Percentiles rank a stretch among this genome's conserved stretches.
Evolutionary conservation across 2,797 vertebrate genomes (phyloP).

Genomic region (Eospalax fontanierii): DNA sequence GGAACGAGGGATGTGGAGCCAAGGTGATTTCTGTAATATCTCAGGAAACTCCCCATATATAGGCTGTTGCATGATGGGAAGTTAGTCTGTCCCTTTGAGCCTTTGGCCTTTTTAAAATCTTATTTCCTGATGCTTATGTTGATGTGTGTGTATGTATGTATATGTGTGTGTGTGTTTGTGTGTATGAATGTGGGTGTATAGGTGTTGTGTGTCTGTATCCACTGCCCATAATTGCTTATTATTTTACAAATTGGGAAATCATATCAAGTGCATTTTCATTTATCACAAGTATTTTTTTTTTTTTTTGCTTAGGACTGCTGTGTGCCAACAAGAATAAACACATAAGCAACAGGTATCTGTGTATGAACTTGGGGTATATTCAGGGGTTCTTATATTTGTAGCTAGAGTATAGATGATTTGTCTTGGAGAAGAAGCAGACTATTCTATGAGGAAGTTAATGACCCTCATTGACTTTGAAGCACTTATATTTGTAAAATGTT

Average conservation of each 20-base stretch:
- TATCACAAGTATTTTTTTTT: background rate
- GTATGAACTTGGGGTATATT: rapidly evolving
- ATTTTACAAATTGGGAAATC: background rate
- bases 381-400: rapidly evolving
- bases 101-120: background rate
- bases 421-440: conserved; percentile 6
- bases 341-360: background rate
- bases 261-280: background rate
- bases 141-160: background rate
- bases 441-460: background rate
- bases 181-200: background rate
- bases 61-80: rapidly evolving
- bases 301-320: background rate
- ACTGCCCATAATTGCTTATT: background rate
- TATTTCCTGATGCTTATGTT: background rate
- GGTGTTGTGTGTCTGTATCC: background rate
- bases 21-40: background rate
- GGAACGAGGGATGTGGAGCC: no score
- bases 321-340: background rate
- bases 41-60: rapidly evolving
- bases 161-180: background rate
- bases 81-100: rapidly evolving
- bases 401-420: background rate
- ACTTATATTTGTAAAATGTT: background rate
- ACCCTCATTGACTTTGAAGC: background rate